phyloP scores from a whole-genome alignment of 1,140 invertebrate species.

The Branchinecta lindahli region DNA sequence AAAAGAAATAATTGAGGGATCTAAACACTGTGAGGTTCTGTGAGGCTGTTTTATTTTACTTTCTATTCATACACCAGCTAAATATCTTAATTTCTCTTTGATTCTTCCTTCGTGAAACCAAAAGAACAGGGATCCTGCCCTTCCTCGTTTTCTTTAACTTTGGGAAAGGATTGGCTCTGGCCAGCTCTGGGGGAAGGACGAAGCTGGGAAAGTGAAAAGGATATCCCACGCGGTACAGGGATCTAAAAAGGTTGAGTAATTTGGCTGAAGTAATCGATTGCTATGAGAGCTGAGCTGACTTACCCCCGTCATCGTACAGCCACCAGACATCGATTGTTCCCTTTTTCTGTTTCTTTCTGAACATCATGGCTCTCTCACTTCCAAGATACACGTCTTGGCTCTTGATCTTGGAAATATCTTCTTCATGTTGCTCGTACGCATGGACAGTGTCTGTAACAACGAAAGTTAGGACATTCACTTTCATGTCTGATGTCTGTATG shows the following conservation, averaged over 20 bases:
- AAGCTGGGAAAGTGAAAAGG: neutral
- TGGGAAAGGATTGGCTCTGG: too few species aligned
- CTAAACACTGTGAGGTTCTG: too few species aligned
- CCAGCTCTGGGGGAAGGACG: too few species aligned
- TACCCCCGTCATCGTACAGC: conserved; percentile 90
- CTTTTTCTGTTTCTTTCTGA: conserved; percentile 37
- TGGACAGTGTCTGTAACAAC: conserved; percentile 25
- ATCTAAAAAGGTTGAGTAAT: neutral
- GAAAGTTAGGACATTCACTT: conserved; percentile 32
- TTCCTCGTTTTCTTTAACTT: too few species aligned
- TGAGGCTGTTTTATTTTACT: too few species aligned
- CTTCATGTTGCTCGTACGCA: conserved; percentile 16
- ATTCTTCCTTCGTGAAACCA: too few species aligned
- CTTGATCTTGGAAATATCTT: neutral
- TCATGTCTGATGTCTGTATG: too few species aligned
- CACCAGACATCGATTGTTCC: conserved; percentile 90
- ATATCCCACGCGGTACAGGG: neutral
- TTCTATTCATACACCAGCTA: too few species aligned
- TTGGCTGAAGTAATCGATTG: neutral
- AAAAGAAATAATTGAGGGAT: too few species aligned
- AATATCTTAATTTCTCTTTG: too few species aligned
- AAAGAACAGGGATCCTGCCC: too few species aligned
- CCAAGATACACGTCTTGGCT: neutral
- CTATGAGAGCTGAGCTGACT: conserved; percentile 18
- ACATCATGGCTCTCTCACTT: conserved; percentile 25